Percentiles rank a stretch among this genome's conserved stretches.
These are phyloP conservation scores for Harpagifer antarcticus DNA, from an alignment of 2,797 vertebrate genomes.

Conservation along the genomic window DNA sequence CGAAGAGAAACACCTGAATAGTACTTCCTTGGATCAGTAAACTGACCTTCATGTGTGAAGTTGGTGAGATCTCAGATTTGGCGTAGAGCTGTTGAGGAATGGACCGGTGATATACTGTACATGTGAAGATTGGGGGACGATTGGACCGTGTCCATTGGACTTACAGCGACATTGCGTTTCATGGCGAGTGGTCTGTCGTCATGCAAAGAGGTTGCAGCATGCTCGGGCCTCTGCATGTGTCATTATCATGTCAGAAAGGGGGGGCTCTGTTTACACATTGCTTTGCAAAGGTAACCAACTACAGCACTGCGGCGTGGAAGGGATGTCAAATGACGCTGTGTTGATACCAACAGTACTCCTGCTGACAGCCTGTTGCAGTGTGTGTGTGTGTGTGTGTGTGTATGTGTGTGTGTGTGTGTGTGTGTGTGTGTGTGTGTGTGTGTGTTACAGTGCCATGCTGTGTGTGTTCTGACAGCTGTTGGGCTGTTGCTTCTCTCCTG, in stretches of 20 bases:
- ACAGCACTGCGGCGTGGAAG: neutral
- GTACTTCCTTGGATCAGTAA: too few relatives aligned
- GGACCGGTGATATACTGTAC: too few relatives aligned
- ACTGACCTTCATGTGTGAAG: too few relatives aligned
- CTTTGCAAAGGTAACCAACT: neutral
- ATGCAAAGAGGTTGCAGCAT: neutral
- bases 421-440: neutral
- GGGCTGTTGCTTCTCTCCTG: neutral
- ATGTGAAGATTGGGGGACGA: too few relatives aligned
- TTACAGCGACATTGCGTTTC: too few relatives aligned
- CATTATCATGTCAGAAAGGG: neutral
- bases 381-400: neutral
- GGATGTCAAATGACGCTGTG: neutral
- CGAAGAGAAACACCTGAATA: too few relatives aligned
- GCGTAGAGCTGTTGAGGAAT: too few relatives aligned
- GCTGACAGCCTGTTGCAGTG: slow-evolving; percentile 1
- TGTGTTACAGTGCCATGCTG: too few relatives aligned
- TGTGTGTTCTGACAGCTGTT: neutral
- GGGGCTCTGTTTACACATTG: neutral
- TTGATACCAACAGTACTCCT: neutral
- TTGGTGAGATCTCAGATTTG: too few relatives aligned
- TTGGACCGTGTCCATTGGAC: too few relatives aligned
- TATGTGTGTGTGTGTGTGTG: neutral
- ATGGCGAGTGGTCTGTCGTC: too few relatives aligned
- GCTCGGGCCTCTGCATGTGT: neutral